These are phyloP conservation scores for Pimephales promelas DNA, from an alignment of 2,113 vertebrate species.

Conservation along the genomic window DNA sequence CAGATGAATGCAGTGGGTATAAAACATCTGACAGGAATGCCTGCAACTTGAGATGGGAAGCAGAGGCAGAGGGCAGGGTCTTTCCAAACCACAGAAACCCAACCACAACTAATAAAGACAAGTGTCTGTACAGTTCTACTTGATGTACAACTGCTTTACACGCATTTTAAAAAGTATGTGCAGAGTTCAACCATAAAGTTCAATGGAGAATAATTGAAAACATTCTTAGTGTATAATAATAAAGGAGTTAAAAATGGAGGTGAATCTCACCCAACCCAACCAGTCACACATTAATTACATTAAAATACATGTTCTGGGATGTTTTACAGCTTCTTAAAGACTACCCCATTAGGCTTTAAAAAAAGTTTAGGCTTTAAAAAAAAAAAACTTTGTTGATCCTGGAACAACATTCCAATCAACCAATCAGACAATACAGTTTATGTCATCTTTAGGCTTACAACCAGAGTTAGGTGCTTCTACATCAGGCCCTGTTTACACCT, in stretches of 20 bases:
- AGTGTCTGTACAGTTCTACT: slow-evolving; percentile 49
- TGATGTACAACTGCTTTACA: slow-evolving; percentile 51
- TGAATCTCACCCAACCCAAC: neutral
- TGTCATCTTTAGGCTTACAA: no score
- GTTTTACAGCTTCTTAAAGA: neutral
- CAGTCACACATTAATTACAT: slow-evolving; percentile 15
- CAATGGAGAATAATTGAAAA: slow-evolving; percentile 4
- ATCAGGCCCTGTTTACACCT: no score
- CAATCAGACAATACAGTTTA: no score
- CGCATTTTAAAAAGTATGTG: neutral
- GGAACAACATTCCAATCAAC: no score
- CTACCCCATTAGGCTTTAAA: neutral
- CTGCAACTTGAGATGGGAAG: slow-evolving; percentile 55
- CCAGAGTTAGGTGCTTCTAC: no score
- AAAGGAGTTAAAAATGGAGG: neutral
- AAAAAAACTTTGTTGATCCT: no score
- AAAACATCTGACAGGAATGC: slow-evolving; percentile 28
- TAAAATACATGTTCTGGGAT: neutral
- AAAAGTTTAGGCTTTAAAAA: neutral
- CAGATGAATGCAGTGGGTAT: slow-evolving; percentile 23
- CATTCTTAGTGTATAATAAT: slow-evolving; percentile 7
- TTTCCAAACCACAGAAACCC: slow-evolving; percentile 54
- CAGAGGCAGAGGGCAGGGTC: slow-evolving; percentile 49
- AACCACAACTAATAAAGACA: slow-evolving; percentile 65
- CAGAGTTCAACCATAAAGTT: neutral